Base-by-base conservation (phyloP, 2,113 vertebrate species). In the Neodon shergylaensis region DNA sequence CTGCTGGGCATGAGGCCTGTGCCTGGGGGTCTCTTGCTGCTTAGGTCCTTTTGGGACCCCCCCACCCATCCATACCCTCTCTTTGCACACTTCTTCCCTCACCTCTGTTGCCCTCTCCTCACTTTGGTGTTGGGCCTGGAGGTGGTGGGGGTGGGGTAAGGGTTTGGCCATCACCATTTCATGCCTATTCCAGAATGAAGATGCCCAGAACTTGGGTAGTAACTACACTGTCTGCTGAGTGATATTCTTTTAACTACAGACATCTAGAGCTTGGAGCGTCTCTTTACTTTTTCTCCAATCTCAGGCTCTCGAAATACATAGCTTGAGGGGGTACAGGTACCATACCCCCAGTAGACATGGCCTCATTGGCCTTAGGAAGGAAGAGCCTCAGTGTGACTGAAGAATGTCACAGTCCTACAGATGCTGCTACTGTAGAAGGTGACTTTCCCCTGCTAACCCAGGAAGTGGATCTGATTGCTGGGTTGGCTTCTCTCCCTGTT, bases 111-210 rank as follows among this genome's bases (percentile, higher is more conserved):
- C 81, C 90, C 94, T 79, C 52, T 85, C 92, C 26, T 66, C 84
- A 33, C 83, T 68, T 90, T 8, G 49, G 79, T 95, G 87, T 85
- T 84, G 61, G 93, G 96, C 90, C 96, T 97, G 95, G 92, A 95
- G 85, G 93, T 9, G 83, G 78, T 79, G 44, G 79, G 88, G 94
- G n/a, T 31, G 39, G 72, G 88, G 47, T 49, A 70, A 88, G 88
- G 96, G 74, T 39, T 88, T 88, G 93, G 92, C 96, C 96, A 7
- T 96, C 92, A 92, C 92, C 97, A 97, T 97, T 97, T 98, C 97
- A 97, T 42, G 87, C 72, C 84, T 84, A 17, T 95, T 83, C 33
- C 79, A 31, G 10, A 96, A 97, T 97, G 97, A 97, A 97, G 95
- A 92, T 42, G 81, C 83, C 94, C 93, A 7, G 12, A 42, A 4